A percentile compares a stretch with the other conserved stretches of the same genome.
phyloP scores from a whole-genome alignment of 2,888 invertebrate species.

The Sesia bembeciformis region DNA sequence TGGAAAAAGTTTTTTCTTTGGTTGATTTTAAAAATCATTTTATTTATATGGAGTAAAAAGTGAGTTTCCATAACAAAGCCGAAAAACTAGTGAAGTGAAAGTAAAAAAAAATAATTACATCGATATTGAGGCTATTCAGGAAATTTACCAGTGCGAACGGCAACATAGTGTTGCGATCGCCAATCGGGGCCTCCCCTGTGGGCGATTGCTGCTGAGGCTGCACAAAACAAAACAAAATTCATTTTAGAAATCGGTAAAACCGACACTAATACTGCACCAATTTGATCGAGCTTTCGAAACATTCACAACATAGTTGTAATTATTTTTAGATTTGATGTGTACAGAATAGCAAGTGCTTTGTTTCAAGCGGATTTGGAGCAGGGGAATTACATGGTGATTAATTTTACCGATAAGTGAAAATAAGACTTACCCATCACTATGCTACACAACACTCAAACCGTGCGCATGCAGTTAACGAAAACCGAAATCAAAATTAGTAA shows the following conservation, averaged over 20 bases:
- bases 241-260: neutral
- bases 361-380: too few species aligned
- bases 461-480: neutral
- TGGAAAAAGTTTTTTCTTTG: too few species aligned
- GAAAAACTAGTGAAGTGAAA: conserved; percentile 17
- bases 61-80: conserved; percentile 28
- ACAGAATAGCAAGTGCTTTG: too few species aligned
- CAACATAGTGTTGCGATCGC: conserved; percentile 60
- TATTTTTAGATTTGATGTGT: neutral
- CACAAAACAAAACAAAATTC: conserved; percentile 12
- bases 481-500: conserved; percentile 1
- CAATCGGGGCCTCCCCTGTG: conserved; percentile 51
- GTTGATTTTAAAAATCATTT: too few species aligned
- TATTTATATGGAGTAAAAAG: conserved; percentile 1
- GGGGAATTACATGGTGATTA: too few species aligned
- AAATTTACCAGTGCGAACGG: conserved; percentile 72
- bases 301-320: neutral
- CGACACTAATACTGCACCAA: neutral
- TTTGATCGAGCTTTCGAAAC: neutral
- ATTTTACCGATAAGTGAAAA: neutral
- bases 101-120: conserved; percentile 59
- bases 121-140: conserved; percentile 70
- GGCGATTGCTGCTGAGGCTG: conserved; percentile 66
- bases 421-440: neutral
- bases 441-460: neutral